Percentiles rank a stretch among this genome's conserved stretches.
These are phyloP conservation scores for Cordilura impudica DNA, from an alignment of 2,888 invertebrate genomes.

Conservation along the genomic window DNA sequence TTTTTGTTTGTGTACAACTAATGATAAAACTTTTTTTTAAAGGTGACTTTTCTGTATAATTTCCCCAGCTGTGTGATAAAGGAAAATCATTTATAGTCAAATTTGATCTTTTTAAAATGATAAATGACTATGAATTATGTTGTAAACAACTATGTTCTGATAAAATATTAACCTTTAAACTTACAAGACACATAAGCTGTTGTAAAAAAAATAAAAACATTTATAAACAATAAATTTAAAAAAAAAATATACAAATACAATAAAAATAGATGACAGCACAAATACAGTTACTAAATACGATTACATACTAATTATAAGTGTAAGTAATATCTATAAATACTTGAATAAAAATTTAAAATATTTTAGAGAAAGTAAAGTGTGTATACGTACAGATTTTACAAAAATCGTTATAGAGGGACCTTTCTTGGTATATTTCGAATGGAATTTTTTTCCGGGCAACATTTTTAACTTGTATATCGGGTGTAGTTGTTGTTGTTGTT, in stretches of 20 bases:
- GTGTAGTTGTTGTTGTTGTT: constrained; percentile 49
- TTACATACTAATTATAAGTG: not conserved
- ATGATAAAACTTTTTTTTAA: no score
- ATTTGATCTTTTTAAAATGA: not conserved
- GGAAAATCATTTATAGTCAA: no score
- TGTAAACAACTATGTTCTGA: not conserved
- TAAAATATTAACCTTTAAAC: constrained; percentile 25
- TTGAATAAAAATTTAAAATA: not conserved
- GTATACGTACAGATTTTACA: constrained; percentile 60
- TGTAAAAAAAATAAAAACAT: no score
- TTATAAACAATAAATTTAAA: constrained; percentile 61
- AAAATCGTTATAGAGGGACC: constrained; percentile 61
- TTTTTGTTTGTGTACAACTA: no score
- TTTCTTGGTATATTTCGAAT: constrained; percentile 59
- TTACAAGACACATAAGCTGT: not conserved
- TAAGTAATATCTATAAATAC: not conserved
- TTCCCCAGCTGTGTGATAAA: no score
- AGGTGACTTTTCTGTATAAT: no score
- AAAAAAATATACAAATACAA: constrained; percentile 44
- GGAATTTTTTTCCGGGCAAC: constrained; percentile 42
- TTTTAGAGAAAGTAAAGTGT: not conserved
- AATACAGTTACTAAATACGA: constrained; percentile 4
- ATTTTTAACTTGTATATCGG: constrained; percentile 43
- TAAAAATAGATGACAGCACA: not conserved
- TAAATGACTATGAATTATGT: not conserved